Evolutionary conservation across 2,888 invertebrate genomes (phyloP).

Genomic region (Nemotelus pantherinus): DNA sequence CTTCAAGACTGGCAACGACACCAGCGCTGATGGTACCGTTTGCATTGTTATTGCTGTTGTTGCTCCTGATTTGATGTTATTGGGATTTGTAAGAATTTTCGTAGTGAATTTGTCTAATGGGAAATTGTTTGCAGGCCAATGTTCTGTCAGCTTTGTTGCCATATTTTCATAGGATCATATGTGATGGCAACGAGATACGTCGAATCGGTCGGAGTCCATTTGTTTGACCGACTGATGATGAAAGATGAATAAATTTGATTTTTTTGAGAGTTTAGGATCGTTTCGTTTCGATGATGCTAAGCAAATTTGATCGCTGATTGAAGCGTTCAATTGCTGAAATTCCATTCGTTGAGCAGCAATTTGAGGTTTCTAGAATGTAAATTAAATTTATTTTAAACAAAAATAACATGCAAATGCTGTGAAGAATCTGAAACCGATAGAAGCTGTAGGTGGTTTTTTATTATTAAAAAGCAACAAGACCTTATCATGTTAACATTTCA

Average conservation of each 20-base stretch:
- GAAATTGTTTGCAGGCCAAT: conserved; percentile 64
- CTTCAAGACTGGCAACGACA: conserved; percentile 54
- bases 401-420: no score
- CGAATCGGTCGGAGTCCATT: conserved; percentile 63
- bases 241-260: no score
- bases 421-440: no score
- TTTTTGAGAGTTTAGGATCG: no score
- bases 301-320: conserved; percentile 45
- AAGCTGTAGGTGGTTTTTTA: no score
- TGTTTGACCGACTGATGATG: conserved; percentile 59
- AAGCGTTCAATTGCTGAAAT: conserved; percentile 60
- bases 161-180: conserved; percentile 64
- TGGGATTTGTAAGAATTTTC: conserved; percentile 61
- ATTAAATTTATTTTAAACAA: neutral
- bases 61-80: conserved; percentile 44
- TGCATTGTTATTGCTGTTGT: neutral
- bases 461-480: no score
- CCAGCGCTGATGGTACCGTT: neutral
- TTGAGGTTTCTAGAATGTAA: conserved; percentile 66
- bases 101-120: conserved; percentile 62
- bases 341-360: conserved; percentile 69
- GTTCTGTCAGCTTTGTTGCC: conserved; percentile 64
- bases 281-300: no score
- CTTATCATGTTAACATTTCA: no score
- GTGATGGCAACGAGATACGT: conserved; percentile 60